These are phyloP conservation scores for Sceloporus tristichus DNA, from an alignment of 2,113 vertebrate genomes.

Conservation along the genomic window DNA sequence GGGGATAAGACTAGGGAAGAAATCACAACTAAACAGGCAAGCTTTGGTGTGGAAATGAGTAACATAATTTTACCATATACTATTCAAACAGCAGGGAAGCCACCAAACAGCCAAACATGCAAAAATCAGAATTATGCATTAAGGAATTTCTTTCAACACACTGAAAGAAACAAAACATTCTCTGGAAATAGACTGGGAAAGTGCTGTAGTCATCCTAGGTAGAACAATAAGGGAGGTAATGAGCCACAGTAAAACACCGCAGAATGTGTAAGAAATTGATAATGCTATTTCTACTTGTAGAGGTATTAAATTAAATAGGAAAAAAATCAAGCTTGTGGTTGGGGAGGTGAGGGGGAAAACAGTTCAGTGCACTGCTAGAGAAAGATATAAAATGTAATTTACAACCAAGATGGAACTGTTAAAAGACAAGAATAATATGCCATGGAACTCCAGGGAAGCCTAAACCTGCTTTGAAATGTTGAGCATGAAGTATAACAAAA, in stretches of 20 bases:
- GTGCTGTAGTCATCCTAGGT: conserved; percentile 24
- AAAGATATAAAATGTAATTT: conserved; percentile 59
- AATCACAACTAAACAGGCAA: conserved; percentile 33
- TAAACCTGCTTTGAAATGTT: conserved; percentile 34
- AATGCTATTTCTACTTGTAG: conserved; percentile 51
- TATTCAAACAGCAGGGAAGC: conserved; percentile 52
- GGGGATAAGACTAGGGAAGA: neutral
- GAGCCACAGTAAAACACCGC: conserved; percentile 58
- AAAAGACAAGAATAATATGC: conserved; percentile 24
- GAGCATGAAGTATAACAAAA: conserved; percentile 29
- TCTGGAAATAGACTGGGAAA: conserved; percentile 56
- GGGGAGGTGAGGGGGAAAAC: conserved; percentile 42
- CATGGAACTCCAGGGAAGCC: conserved; percentile 56
- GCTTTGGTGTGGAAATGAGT: conserved; percentile 24
- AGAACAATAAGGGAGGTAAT: conserved; percentile 60
- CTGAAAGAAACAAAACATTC: conserved; percentile 32
- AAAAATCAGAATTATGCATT: conserved; percentile 15
- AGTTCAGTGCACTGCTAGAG: conserved; percentile 25
- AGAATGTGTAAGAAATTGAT: conserved; percentile 56
- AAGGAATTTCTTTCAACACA: conserved; percentile 46
- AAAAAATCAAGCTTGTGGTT: conserved; percentile 36
- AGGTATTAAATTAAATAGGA: conserved; percentile 60
- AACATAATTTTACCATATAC: accelerated
- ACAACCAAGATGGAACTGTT: conserved; percentile 33
- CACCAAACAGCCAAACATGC: conserved; percentile 27